Base-by-base conservation (phyloP, 1,140 invertebrate species). In the Telenomus remus region DNA sequence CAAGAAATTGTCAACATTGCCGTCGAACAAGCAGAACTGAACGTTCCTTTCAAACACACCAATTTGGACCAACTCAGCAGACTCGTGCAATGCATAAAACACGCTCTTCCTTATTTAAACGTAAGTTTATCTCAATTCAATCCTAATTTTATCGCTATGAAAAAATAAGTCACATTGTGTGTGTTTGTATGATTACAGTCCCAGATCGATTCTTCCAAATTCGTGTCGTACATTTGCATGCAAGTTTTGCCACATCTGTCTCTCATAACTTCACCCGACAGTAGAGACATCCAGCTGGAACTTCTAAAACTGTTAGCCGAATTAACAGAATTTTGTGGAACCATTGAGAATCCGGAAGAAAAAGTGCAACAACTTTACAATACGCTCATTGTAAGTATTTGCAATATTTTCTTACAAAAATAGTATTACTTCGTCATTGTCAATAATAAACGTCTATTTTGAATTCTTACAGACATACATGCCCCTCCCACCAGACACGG, bases 301-400 rank as follows among this genome's bases (percentile, higher is more conserved):
- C 84, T 98, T 56, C 87, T 98, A 15, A 96, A 97, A 86, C 89
- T 95, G 34, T 92, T 98, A 81, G 95, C 96, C 15, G 96, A 98
- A 87, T 91, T 97, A 53, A 91, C 91, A 61, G 90, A 92, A 76
- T 91, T 93, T 90, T 92, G 91, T 88, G 93, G 93, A 46, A 91
- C 92, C 59, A 84, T 96, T 44, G 93, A 95, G 27, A 93, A 95
- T 81, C 89, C 93, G 27, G 90, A 93, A 71, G 89, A 91, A 50
- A 93, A 94, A 88, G 90, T 97, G 51, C 91, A 93, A 79, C 89
- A 91, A 48, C 90, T 97, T 33, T 95, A 94, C 85, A 91, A 93
- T 78, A 90, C 93, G 71, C 86, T 97, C 43, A 91, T 96, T 90
- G 95, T 96, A 89, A 90, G 91, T 89, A 39, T 80, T 78, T 55